Conservation (phyloP, 2,113 vertebrate genomes). For the Thalassarche chlororhynchos region DNA sequence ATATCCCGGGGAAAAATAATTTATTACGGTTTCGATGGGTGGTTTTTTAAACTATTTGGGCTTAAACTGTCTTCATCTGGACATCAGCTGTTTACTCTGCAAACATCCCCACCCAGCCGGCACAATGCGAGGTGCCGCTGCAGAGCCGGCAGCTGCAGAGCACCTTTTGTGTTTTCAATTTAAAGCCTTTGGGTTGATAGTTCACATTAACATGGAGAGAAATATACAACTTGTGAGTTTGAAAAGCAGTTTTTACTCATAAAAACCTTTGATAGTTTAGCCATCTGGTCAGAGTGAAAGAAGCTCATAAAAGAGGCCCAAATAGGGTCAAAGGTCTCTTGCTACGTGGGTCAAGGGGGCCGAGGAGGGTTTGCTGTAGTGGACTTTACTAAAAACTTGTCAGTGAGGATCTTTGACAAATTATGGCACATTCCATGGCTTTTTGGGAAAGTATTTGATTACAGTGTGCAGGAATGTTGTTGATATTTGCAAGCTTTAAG, state of each 20-base stretch:
- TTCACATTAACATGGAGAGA: constrained; percentile 83
- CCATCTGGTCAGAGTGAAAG: constrained; percentile 96
- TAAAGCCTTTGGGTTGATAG: constrained; percentile 72
- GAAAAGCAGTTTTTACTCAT: constrained; percentile 95
- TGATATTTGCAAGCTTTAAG: constrained; percentile 76
- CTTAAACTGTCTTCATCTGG: constrained; percentile 74
- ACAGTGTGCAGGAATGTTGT: constrained; percentile 85
- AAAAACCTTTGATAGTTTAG: constrained; percentile 99
- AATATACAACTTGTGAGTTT: constrained; percentile 83
- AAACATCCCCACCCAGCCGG: constrained; percentile 55
- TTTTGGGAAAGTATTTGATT: constrained; percentile 86
- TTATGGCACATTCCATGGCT: constrained; percentile 92
- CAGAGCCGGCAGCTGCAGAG: constrained; percentile 53
- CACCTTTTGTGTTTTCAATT: constrained; percentile 74
- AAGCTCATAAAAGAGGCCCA: constrained; percentile 94
- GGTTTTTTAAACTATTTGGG: constrained; percentile 66
- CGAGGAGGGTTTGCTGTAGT: constrained; percentile 84
- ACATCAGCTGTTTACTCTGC: constrained; percentile 76
- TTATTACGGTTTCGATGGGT: constrained; percentile 61
- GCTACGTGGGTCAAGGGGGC: constrained; percentile 92
- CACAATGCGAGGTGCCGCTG: constrained; percentile 42
- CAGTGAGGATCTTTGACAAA: constrained; percentile 92
- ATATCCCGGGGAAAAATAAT: constrained; percentile 54
- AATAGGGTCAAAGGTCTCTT: constrained; percentile 93
- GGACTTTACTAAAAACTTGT: constrained; percentile 92